A percentile compares a stretch with the other conserved stretches of the same genome.
These are phyloP conservation scores for Aptenodytes forsteri DNA, from an alignment of 2,113 vertebrate genomes.

Conservation along the genomic window DNA sequence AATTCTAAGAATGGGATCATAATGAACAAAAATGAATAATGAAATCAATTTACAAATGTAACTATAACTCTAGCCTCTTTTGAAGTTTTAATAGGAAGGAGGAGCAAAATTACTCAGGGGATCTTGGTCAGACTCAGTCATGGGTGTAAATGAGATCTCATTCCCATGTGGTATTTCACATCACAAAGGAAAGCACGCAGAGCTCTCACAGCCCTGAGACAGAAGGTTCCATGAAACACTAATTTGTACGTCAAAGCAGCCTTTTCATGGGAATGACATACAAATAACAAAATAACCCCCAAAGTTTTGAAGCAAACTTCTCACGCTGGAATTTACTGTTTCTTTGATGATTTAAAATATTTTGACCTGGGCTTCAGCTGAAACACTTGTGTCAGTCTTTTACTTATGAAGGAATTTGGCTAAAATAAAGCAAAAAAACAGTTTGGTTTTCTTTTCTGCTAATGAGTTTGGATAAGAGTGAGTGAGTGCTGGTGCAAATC, in stretches of 20 bases:
- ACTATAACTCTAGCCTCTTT: neutral
- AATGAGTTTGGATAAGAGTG: neutral
- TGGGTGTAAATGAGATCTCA: neutral
- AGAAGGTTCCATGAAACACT: neutral
- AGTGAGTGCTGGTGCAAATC: neutral
- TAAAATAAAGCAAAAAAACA: neutral
- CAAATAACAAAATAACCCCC: neutral
- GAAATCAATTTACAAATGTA: neutral
- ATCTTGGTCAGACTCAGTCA: neutral
- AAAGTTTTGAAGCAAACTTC: neutral
- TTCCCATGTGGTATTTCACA: conserved; percentile 30
- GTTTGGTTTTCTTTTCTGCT: neutral
- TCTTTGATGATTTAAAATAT: neutral
- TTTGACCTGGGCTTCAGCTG: neutral
- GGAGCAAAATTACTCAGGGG: neutral
- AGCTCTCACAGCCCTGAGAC: neutral
- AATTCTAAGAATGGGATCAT: neutral
- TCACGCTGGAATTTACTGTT: neutral
- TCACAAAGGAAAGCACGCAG: neutral
- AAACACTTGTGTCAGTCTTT: neutral
- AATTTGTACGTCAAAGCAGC: neutral
- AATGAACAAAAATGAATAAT: neutral
- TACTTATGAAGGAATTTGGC: neutral
- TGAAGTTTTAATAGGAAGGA: conserved; percentile 4
- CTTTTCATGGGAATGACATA: neutral